A percentile compares a stretch with the other conserved stretches of the same genome.
These are phyloP conservation scores for Butastur rufipennis DNA, from an alignment of 2,113 vertebrate genomes.

Conservation along the genomic window DNA sequence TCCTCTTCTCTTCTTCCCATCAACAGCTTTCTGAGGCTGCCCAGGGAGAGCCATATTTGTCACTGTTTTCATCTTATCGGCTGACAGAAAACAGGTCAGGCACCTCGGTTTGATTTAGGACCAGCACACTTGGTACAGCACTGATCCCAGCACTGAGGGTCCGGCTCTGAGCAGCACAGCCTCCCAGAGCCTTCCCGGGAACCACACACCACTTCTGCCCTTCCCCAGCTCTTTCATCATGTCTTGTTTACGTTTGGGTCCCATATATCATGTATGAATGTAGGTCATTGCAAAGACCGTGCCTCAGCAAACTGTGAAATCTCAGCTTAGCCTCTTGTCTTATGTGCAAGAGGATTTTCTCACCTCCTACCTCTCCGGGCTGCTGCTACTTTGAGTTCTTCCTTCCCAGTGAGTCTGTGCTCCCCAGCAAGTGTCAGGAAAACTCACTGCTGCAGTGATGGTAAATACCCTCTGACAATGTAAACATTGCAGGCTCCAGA, in stretches of 20 bases:
- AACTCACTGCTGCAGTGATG: not conserved
- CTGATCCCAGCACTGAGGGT: not conserved
- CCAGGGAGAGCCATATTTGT: not conserved
- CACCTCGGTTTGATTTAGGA: not conserved
- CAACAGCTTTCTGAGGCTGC: not conserved
- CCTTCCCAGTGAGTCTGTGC: not conserved
- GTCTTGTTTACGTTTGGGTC: not conserved
- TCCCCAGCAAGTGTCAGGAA: not conserved
- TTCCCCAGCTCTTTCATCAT: not conserved
- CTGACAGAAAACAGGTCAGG: not conserved
- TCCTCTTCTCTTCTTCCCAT: not conserved
- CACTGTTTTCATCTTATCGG: not conserved
- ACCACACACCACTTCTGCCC: not conserved
- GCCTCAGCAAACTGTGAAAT: not conserved
- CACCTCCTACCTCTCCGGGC: not conserved
- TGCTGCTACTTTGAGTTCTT: not conserved
- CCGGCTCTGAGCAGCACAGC: fast-evolving
- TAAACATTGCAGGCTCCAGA: not conserved
- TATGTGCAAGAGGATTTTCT: not conserved
- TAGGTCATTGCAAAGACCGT: not conserved
- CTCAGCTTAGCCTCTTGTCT: not conserved
- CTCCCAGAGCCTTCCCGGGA: not conserved
- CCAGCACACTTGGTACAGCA: not conserved
- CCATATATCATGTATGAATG: not conserved
- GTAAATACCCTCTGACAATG: not conserved